Base-by-base conservation (phyloP, 2,797 vertebrate genomes). In the Silurus aristotelis region DNA sequence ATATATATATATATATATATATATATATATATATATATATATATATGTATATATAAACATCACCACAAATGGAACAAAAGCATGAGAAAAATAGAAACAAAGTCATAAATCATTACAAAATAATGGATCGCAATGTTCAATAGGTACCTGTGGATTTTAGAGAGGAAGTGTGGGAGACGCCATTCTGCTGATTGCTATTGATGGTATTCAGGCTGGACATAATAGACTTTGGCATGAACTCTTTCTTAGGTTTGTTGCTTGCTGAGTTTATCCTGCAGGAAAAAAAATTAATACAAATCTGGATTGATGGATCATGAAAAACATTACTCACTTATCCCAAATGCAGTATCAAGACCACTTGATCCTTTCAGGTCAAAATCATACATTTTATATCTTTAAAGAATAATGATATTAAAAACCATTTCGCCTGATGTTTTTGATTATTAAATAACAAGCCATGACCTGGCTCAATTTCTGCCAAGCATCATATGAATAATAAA, bases 171-270 rank as follows among this genome's bases (percentile, higher is more conserved):
- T 93, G 91, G 4, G 95, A 90, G 80, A 97, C 89, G 31, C 96
- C 96, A 61, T 97, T 97, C 89, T 96, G 93, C 72, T 96, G 96
- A 66, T 90, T 93, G 90, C 92, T 94, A 87, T 95, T 95, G 75
- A 93, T 89, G 0, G 90, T 66, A 87, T 96, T 95, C 5, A 95
- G 85, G 86, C 93, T 94, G 85, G 92, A 93, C 85, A 92, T 93
- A 76, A 95, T 90, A 0, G 96, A 95, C 90, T 95, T 96, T 71
- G 95, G 93, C 88, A 94, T 96, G 87, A 96, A 97, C 76, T 97
- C 96, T 75, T 94, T 94, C 89, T 91, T 97, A 79, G 97, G 96
- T 31, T 91, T 90, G 71, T 87, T 93, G 88, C 95, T 96, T 17
- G 96, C 94, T 60, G 93, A 87, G 6, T 95, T 91, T 89, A 99